phyloP scores from a whole-genome alignment of 2,797 vertebrate species.

The Manis javanica region DNA sequence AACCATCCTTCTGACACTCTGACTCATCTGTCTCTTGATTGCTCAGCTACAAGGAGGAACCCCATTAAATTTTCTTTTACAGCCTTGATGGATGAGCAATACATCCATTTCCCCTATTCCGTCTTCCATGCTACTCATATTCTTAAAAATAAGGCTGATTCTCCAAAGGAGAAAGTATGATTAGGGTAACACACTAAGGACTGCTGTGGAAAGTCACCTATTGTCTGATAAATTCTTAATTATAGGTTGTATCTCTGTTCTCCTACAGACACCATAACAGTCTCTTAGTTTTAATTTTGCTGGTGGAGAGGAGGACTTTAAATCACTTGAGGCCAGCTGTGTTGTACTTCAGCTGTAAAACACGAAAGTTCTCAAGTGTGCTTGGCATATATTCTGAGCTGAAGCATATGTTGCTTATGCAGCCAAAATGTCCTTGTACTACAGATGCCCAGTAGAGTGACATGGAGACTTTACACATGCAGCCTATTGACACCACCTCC shows the following conservation, averaged over 20 bases:
- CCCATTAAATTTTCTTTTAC: neutral
- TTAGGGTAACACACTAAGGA: conserved; percentile 73
- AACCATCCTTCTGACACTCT: neutral
- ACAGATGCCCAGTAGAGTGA: conserved; percentile 15
- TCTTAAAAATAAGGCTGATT: conserved; percentile 41
- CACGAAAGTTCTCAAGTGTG: conserved; percentile 73
- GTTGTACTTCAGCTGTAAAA: conserved; percentile 80
- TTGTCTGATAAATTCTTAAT: conserved; percentile 83
- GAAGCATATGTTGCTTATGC: conserved; percentile 61
- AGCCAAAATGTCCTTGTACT: conserved; percentile 59
- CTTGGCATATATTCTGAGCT: conserved; percentile 75
- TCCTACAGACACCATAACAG: conserved; percentile 65
- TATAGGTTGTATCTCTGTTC: conserved; percentile 68
- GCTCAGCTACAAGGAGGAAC: neutral
- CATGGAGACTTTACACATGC: neutral
- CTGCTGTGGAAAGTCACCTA: conserved; percentile 67
- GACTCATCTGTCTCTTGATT: neutral
- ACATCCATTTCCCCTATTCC: neutral
- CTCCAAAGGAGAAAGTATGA: conserved; percentile 59
- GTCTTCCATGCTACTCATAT: neutral
- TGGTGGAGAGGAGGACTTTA: conserved; percentile 64
- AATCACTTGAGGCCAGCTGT: conserved; percentile 81
- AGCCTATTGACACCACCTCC: neutral
- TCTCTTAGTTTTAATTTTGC: conserved; percentile 70
- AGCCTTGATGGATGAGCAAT: neutral